A percentile compares a stretch with the other conserved stretches of the same genome.
These are phyloP conservation scores for Gephyroberyx darwinii DNA, from an alignment of 2,797 vertebrate species.

Conservation along the genomic window DNA sequence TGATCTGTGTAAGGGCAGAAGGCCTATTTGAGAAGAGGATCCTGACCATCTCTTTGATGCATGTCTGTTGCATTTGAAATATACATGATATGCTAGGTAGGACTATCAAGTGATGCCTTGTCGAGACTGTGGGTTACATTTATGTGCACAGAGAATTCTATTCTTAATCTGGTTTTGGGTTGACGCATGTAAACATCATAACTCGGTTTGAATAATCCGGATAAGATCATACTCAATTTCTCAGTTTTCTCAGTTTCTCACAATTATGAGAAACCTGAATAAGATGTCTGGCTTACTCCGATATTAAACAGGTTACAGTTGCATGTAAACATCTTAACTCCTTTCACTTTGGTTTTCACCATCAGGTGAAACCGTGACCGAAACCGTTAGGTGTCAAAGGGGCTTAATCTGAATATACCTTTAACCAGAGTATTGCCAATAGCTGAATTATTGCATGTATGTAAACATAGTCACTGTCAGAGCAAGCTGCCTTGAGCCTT, in stretches of 20 bases:
- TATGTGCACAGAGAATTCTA: background rate
- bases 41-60: background rate
- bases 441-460: background rate
- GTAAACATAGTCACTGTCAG: background rate
- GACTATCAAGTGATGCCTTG: slow-evolving; percentile 8
- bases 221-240: slow-evolving; percentile 1
- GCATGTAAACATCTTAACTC: background rate
- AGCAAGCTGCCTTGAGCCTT: background rate
- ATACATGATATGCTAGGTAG: background rate
- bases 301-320: background rate
- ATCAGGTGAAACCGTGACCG: no score
- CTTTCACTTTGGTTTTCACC: background rate
- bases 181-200: background rate
- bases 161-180: no score
- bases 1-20: background rate
- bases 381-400: no score
- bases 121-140: slow-evolving; percentile 1
- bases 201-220: slow-evolving; percentile 1
- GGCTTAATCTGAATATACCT: no score
- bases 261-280: background rate
- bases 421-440: no score
- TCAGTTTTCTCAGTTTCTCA: no score
- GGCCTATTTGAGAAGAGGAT: background rate
- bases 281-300: background rate
- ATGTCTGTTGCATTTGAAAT: background rate